A percentile compares a stretch with the other conserved stretches of the same genome.
Evolutionary conservation across 2,113 vertebrate species (phyloP).

Genomic region (Phrynosoma blainvillii): DNA sequence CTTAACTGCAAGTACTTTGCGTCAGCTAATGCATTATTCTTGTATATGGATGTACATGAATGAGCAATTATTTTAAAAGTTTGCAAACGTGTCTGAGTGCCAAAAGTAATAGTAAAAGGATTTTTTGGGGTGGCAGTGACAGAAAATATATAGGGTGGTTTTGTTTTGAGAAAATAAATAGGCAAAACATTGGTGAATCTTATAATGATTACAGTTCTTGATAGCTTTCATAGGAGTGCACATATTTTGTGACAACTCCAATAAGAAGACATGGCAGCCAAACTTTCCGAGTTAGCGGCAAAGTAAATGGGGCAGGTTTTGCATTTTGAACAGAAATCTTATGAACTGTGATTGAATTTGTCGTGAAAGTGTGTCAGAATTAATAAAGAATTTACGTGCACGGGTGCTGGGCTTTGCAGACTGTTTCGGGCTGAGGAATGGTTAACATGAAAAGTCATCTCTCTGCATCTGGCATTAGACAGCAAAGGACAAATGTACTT

Average conservation of each 20-base stretch:
- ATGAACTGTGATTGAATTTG: conserved; percentile 94
- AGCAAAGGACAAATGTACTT: conserved; percentile 82
- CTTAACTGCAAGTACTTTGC: conserved; percentile 64
- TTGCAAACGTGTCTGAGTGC: conserved; percentile 72
- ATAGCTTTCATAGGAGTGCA: conserved; percentile 88
- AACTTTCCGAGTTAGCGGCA: conserved; percentile 91
- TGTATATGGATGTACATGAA: conserved; percentile 72
- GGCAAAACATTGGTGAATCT: conserved; percentile 83
- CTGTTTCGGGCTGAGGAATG: conserved; percentile 84
- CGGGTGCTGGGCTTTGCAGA: conserved; percentile 85
- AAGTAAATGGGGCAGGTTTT: conserved; percentile 89
- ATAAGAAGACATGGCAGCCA: conserved; percentile 87
- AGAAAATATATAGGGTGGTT: conserved; percentile 74
- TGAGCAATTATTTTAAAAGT: conserved; percentile 84
- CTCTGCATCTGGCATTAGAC: conserved; percentile 71
- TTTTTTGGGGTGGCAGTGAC: conserved; percentile 55
- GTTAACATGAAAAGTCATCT: conserved; percentile 86
- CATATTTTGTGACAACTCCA: conserved; percentile 89
- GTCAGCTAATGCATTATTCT: conserved; percentile 83
- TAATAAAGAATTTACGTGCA: conserved; percentile 90
- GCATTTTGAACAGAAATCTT: conserved; percentile 90
- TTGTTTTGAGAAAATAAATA: conserved; percentile 78
- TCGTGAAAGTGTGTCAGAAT: conserved; percentile 98
- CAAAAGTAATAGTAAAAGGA: conserved; percentile 78
- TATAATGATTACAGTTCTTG: conserved; percentile 86